phyloP scores from a whole-genome alignment of 2,888 invertebrate genomes.

The Prionchulus punctatus region DNA sequence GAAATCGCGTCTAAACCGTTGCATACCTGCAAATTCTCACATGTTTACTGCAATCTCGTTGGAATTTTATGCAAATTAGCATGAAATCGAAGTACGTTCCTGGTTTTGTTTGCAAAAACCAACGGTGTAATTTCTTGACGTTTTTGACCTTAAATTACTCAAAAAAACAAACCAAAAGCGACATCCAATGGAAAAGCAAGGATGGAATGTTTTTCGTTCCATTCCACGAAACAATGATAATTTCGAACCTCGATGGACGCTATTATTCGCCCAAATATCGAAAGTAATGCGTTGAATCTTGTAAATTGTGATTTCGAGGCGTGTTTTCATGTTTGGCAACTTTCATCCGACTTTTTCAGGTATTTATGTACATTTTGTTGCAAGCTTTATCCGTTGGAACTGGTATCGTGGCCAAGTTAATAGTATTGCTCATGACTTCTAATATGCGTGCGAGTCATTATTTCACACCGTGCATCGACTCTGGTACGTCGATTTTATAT shows the following conservation, averaged over 20 bases:
- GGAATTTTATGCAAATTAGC: too few species aligned
- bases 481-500: too few species aligned
- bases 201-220: conserved; percentile 13
- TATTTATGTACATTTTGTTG: conserved; percentile 11
- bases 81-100: too few species aligned
- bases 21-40: too few species aligned
- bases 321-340: neutral
- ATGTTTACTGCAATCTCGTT: too few species aligned
- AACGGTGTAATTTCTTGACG: too few species aligned
- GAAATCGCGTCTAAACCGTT: too few species aligned
- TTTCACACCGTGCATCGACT: neutral
- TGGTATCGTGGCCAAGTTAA: conserved; percentile 10
- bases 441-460: neutral
- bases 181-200: too few species aligned
- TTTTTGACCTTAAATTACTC: too few species aligned
- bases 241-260: conserved; percentile 11
- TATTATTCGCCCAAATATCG: conserved; percentile 9
- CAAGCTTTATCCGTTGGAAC: conserved; percentile 5
- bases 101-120: too few species aligned
- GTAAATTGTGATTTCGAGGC: neutral
- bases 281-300: conserved; percentile 1
- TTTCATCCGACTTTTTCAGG: too few species aligned
- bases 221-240: conserved; percentile 5
- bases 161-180: too few species aligned
- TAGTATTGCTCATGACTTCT: conserved; percentile 9